A percentile compares a stretch with the other conserved stretches of the same genome.
Conservation (phyloP, 2,797 vertebrate genomes). For the Acanthurus leucopareius region DNA sequence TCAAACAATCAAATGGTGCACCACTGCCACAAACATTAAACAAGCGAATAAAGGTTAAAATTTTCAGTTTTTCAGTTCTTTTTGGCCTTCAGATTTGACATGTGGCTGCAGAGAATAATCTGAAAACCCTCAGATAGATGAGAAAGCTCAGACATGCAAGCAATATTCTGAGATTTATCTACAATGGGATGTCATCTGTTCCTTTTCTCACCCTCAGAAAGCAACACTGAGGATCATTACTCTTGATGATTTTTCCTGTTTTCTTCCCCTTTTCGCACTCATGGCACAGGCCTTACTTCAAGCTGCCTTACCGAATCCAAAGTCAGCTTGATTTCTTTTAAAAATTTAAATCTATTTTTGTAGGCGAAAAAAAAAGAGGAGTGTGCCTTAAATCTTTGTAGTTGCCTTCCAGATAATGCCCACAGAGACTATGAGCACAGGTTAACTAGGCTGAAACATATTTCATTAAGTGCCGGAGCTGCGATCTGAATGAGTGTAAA, state of each 20-base stretch:
- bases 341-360: conserved; percentile 34
- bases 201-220: conserved; percentile 11
- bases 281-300: conserved; percentile 25
- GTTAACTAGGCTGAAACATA: conserved; percentile 49
- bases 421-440: conserved; percentile 40
- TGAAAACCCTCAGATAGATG: neutral
- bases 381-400: conserved; percentile 12
- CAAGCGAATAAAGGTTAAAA: neutral
- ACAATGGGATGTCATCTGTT: neutral
- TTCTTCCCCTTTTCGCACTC: conserved; percentile 42
- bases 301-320: conserved; percentile 46
- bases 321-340: conserved; percentile 42
- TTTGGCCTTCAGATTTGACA: neutral
- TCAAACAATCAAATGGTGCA: neutral
- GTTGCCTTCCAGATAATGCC: conserved; percentile 29
- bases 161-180: neutral
- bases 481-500: conserved; percentile 65
- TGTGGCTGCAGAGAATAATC: neutral
- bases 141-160: neutral
- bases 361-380: neutral
- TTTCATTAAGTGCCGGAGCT: conserved; percentile 53
- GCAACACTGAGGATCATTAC: conserved; percentile 36
- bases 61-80: neutral
- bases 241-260: conserved; percentile 42
- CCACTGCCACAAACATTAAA: neutral